Percentiles rank a stretch among this genome's conserved stretches.
Conservation (phyloP, 2,888 invertebrate genomes). For the Perizoma affinitatum region DNA sequence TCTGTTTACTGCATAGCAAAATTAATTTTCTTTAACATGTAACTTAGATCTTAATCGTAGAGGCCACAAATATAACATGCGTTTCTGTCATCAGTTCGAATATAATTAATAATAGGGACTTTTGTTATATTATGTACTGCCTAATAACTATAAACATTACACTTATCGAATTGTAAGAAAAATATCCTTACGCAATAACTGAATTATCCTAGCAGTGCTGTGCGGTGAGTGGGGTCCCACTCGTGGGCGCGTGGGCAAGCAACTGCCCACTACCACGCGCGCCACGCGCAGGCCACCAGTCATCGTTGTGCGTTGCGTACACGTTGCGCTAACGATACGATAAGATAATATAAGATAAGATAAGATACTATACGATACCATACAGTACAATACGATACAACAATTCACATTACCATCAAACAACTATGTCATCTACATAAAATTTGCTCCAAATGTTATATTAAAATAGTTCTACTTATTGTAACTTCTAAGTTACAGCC, state of each 20-base stretch:
- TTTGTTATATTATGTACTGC: constrained; percentile 77
- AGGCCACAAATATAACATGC: constrained; percentile 84
- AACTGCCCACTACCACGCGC: not conserved
- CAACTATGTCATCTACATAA: constrained; percentile 84
- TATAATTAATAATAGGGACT: constrained; percentile 74
- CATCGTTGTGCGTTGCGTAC: constrained; percentile 82
- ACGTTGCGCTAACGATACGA: constrained; percentile 75
- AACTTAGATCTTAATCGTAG: constrained; percentile 84
- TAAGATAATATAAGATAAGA: no score
- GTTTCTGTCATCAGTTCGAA: constrained; percentile 84
- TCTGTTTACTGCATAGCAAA: constrained; percentile 82
- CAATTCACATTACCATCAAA: constrained; percentile 82
- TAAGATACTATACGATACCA: constrained; percentile 54
- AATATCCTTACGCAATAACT: constrained; percentile 81
- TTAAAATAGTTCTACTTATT: constrained; percentile 84
- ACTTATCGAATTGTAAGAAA: constrained; percentile 82
- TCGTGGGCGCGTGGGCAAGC: constrained; percentile 30
- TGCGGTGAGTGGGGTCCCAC: constrained; percentile 70
- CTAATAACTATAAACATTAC: constrained; percentile 78
- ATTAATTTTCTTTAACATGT: constrained; percentile 83
- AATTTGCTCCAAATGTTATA: constrained; percentile 84
- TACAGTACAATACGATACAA: constrained; percentile 72
- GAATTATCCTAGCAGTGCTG: constrained; percentile 83
- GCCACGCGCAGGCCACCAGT: constrained; percentile 46
- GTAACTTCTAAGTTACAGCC: constrained; percentile 84